These are phyloP conservation scores for Clitarchus hookeri DNA, from an alignment of 2,888 invertebrate species.

Conservation along the genomic window DNA sequence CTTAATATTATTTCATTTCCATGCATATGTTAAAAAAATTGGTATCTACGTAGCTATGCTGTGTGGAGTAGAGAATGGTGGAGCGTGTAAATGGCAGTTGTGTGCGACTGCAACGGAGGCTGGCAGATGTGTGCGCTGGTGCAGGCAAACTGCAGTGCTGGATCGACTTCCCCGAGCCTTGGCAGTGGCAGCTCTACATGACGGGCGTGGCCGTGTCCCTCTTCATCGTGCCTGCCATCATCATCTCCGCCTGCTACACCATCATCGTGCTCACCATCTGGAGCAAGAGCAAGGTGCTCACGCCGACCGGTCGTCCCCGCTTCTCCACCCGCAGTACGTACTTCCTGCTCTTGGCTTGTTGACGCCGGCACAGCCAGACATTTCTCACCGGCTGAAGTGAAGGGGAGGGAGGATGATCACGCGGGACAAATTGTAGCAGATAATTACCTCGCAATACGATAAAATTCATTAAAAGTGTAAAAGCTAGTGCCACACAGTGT, in stretches of 20 bases:
- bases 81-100: neutral
- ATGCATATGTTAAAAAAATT: no score
- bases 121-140: conserved; percentile 37
- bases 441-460: no score
- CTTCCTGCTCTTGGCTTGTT: no score
- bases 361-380: no score
- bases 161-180: conserved; percentile 77
- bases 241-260: conserved; percentile 88
- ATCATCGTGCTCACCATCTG: conserved; percentile 92
- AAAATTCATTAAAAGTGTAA: no score
- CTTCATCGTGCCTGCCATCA: conserved; percentile 83
- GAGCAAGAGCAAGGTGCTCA: conserved; percentile 77
- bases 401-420: no score
- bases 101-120: neutral
- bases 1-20: no score
- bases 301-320: conserved; percentile 45
- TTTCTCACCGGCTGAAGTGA: no score
- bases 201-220: conserved; percentile 78
- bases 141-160: conserved; percentile 79
- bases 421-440: no score
- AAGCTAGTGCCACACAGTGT: no score
- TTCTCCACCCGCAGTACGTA: conserved; percentile 18
- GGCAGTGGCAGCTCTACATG: conserved; percentile 89
- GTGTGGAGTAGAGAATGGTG: no score
- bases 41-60: no score